A percentile compares a stretch with the other conserved stretches of the same genome.
These are phyloP conservation scores for Tortrix viridana DNA, from an alignment of 2,888 invertebrate species.

Conservation along the genomic window DNA sequence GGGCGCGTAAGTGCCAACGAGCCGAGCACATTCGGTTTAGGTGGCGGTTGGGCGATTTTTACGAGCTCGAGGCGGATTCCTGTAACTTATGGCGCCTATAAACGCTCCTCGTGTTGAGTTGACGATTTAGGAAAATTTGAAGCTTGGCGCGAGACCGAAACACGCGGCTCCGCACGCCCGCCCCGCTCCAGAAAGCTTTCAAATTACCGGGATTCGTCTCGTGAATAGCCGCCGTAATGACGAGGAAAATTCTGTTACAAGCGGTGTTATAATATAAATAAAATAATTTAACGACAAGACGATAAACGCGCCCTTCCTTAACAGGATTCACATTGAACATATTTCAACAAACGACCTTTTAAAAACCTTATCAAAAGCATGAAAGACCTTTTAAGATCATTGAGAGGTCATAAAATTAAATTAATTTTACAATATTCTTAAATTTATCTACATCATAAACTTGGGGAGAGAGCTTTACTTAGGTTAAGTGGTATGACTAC, in stretches of 20 bases:
- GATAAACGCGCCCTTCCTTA: conserved; percentile 48
- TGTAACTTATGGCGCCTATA: conserved; percentile 77
- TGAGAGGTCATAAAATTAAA: conserved; percentile 18
- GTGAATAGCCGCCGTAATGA: conserved; percentile 70
- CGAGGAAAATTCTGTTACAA: conserved; percentile 62
- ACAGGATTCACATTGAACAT: conserved; percentile 23
- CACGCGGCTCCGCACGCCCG: conserved; percentile 43
- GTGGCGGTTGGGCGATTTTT: conserved; percentile 70
- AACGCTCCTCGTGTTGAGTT: conserved; percentile 70
- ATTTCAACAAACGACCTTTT: conserved; percentile 34
- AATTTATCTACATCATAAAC: neutral
- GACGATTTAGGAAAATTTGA: conserved; percentile 74
- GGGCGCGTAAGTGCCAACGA: conserved; percentile 48
- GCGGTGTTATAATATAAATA: conserved; percentile 61
- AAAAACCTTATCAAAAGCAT: conserved; percentile 28
- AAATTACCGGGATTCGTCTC: conserved; percentile 73
- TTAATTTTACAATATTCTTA: conserved; percentile 5
- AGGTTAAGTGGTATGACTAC: neutral
- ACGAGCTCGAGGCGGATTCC: conserved; percentile 67
- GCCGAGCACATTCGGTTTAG: conserved; percentile 49
- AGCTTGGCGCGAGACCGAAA: conserved; percentile 46
- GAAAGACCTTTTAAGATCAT: conserved; percentile 21
- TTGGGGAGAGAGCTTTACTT: neutral
- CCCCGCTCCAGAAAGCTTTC: conserved; percentile 64
- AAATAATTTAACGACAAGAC: conserved; percentile 59